These are phyloP conservation scores for Ormia ochracea DNA, from an alignment of 2,888 invertebrate species.

Conservation along the genomic window DNA sequence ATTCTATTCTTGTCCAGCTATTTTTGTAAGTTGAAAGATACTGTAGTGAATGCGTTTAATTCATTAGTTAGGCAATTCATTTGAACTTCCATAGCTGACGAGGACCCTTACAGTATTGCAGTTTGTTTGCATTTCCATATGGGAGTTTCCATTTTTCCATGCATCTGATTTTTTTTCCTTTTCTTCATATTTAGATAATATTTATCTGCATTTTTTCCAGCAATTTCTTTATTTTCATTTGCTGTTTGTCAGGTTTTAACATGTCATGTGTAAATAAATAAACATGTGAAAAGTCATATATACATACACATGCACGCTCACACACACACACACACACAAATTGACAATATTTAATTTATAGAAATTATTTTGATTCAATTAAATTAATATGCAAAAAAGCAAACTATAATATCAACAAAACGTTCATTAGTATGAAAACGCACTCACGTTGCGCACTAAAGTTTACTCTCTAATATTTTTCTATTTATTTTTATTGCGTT, in stretches of 20 bases:
- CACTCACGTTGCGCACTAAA: neutral
- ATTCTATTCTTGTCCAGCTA: too few relatives aligned
- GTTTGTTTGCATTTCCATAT: neutral
- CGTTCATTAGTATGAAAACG: neutral
- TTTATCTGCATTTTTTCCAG: slow-evolving; percentile 26
- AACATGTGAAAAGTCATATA: neutral
- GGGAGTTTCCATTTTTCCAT: neutral
- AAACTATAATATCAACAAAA: neutral
- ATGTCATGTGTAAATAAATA: slow-evolving; percentile 36
- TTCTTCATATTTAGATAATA: slow-evolving; percentile 20
- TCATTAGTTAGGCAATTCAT: too few relatives aligned
- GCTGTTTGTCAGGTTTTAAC: slow-evolving; percentile 54
- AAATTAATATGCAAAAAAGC: slow-evolving; percentile 50
- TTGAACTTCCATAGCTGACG: too few relatives aligned
- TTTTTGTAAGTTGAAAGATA: too few relatives aligned
- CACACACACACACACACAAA: neutral
- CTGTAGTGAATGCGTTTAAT: too few relatives aligned
- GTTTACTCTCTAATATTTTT: neutral
- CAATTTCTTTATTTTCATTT: slow-evolving; percentile 34
- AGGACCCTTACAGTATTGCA: too few relatives aligned
- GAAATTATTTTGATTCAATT: slow-evolving; percentile 61
- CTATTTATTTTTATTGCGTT: slow-evolving; percentile 55
- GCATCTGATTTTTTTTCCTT: neutral
- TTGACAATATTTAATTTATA: slow-evolving; percentile 20
- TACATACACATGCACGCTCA: neutral